Evolutionary conservation across 2,113 vertebrate species (phyloP).

Genomic region (Myotis brandtii): DNA sequence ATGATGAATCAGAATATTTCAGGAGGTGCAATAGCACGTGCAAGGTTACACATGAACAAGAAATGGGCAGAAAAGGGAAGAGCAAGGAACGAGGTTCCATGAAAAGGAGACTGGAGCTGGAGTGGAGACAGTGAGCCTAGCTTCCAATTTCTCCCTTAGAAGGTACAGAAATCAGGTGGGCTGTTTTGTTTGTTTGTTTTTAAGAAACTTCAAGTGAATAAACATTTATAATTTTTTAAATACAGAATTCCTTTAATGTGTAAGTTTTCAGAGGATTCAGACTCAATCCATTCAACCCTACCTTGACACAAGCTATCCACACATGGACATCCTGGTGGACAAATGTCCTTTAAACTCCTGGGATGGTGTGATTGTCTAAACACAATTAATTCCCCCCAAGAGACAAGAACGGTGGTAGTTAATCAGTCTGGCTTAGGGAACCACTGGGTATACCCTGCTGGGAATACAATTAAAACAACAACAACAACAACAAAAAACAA

Average conservation of each 20-base stretch:
- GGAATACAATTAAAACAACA: background rate
- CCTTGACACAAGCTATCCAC: background rate
- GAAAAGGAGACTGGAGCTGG: background rate
- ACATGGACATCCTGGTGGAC: background rate
- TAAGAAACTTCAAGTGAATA: conserved; percentile 42
- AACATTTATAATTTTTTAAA: background rate
- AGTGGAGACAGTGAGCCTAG: fast-evolving
- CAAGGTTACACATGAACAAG: background rate
- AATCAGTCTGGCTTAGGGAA: background rate
- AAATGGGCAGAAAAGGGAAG: background rate
- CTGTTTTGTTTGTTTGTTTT: background rate
- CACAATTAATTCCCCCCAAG: background rate
- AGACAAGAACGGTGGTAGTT: background rate
- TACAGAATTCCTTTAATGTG: background rate
- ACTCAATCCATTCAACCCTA: background rate
- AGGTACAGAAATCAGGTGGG: background rate
- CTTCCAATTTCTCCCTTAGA: background rate
- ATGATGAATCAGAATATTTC: background rate
- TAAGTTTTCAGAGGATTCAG: background rate
- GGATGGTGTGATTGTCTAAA: background rate
- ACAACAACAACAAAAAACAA: background rate
- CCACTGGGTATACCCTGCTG: background rate
- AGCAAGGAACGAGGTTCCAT: fast-evolving
- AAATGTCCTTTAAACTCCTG: background rate
- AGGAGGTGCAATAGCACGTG: background rate